Evolutionary conservation across 2,113 vertebrate species (phyloP).

Genomic region (Chloroceryle aenea): DNA sequence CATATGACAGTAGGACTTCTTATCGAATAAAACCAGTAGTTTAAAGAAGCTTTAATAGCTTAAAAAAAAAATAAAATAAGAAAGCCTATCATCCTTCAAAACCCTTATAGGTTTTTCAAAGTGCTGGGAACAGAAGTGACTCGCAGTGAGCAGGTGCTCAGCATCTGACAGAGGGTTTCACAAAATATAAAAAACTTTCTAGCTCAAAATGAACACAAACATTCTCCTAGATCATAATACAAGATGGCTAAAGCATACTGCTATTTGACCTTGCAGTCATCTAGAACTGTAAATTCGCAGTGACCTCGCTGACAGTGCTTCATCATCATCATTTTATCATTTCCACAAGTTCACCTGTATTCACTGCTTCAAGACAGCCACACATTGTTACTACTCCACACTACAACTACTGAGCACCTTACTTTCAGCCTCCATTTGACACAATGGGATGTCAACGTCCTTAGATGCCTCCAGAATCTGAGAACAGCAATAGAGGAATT

Average conservation of each 20-base stretch:
- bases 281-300: not conserved
- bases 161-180: not conserved
- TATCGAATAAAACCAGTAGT: constrained; percentile 53
- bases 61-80: constrained; percentile 1
- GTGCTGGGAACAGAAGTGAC: not conserved
- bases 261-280: not conserved
- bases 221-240: not conserved
- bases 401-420: not conserved
- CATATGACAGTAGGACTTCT: constrained; percentile 53
- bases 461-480: not conserved
- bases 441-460: rapidly evolving
- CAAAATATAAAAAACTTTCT: not conserved
- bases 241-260: not conserved
- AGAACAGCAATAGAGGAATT: not conserved
- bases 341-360: not conserved
- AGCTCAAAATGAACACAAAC: not conserved
- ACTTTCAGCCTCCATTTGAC: not conserved
- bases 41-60: constrained; percentile 46
- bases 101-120: constrained; percentile 38
- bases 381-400: rapidly evolving
- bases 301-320: not conserved
- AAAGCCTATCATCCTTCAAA: constrained; percentile 34
- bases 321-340: not conserved
- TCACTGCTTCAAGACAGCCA: not conserved
- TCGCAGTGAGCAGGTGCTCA: not conserved